Percentiles rank a stretch among this genome's conserved stretches.
Conservation (phyloP, 2,797 vertebrate genomes). For the Tokudaia tokunoshimensis region DNA sequence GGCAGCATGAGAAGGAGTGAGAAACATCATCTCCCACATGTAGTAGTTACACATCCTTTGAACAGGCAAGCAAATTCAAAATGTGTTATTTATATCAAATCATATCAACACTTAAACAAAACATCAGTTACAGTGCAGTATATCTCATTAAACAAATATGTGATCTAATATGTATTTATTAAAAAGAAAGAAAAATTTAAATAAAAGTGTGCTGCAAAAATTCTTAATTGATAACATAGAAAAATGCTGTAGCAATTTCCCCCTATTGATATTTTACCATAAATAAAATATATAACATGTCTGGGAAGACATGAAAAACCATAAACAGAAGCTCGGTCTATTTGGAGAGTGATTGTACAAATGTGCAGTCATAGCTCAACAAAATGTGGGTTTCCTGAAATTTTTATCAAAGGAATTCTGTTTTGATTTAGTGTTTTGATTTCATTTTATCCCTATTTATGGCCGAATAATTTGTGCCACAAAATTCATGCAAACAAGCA, state of each 20-base stretch:
- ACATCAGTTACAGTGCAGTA: background rate
- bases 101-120: background rate
- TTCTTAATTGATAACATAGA: background rate
- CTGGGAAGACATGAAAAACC: background rate
- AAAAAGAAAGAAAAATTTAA: conserved; percentile 31
- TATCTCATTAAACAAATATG: background rate
- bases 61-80: conserved; percentile 22
- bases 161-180: background rate
- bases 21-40: background rate
- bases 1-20: background rate
- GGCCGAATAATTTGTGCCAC: background rate
- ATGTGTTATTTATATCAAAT: background rate
- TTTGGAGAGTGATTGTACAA: background rate
- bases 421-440: background rate
- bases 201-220: background rate
- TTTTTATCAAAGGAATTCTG: background rate
- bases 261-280: background rate
- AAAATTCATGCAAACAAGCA: background rate
- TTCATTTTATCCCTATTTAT: background rate
- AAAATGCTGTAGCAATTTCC: background rate
- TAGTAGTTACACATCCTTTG: background rate
- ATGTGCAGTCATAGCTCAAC: background rate
- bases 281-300: background rate
- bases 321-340: background rate
- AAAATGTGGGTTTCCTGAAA: background rate